Evolutionary conservation across 92 coral and sea anemone genomes (phyloP).

Genomic region (Epizoanthus rinbou): DNA sequence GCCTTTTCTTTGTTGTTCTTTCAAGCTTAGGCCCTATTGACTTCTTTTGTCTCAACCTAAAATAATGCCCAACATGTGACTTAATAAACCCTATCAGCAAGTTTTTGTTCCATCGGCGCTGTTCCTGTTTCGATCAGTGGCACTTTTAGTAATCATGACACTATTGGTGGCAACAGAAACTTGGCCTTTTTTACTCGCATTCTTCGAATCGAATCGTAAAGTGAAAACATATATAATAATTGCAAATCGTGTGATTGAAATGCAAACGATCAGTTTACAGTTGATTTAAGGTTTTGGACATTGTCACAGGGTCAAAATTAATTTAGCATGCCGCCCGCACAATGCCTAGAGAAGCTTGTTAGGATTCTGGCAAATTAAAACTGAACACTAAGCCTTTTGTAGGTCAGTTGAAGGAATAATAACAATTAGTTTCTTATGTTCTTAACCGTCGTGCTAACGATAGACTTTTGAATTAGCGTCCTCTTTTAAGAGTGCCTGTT

Average conservation of each 20-base stretch:
- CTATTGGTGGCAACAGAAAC: not conserved
- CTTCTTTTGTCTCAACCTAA: not conserved
- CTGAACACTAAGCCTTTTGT: conserved; percentile 20
- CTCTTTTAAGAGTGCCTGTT: conserved; percentile 22
- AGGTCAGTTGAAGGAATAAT: conserved; percentile 1
- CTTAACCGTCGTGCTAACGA: conserved; percentile 10
- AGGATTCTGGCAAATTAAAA: not conserved
- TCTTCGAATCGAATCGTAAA: not conserved
- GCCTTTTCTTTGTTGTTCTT: too few relatives aligned
- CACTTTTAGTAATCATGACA: not conserved
- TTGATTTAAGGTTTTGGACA: conserved; percentile 29
- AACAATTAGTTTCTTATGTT: conserved; percentile 36
- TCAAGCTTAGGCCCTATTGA: not conserved
- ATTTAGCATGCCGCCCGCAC: conserved; percentile 12
- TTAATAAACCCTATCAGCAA: not conserved
- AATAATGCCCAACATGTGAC: conserved; percentile 36
- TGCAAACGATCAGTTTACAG: conserved; percentile 15
- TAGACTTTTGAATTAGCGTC: conserved; percentile 19
- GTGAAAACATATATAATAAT: not conserved
- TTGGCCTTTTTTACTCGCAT: not conserved
- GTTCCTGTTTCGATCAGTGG: not conserved
- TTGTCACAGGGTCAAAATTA: conserved; percentile 19
- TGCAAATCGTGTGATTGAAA: not conserved
- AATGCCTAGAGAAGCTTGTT: conserved; percentile 14
- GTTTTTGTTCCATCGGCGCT: not conserved